Evolutionary conservation across 2,797 vertebrate genomes (phyloP).

Genomic region (Notolepis coatsorum): DNA sequence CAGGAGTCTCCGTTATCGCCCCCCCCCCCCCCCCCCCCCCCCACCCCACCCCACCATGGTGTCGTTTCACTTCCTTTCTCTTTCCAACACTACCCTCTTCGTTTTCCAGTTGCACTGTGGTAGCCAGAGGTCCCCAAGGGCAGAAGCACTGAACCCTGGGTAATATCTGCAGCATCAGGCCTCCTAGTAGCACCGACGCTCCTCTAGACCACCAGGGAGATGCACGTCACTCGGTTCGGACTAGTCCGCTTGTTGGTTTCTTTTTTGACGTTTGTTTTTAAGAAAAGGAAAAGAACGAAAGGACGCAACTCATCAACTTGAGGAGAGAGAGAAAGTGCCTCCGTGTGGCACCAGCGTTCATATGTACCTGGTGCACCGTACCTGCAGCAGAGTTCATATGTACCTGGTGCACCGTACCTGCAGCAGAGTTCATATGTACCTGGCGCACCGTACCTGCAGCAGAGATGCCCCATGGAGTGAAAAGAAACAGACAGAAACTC

Average conservation of each 20-base stretch:
- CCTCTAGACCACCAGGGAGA: slow-evolving; percentile 18
- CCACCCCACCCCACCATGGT: slow-evolving; percentile 17
- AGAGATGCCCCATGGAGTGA: slow-evolving; percentile 27
- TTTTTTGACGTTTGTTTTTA: not conserved
- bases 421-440: too few species aligned
- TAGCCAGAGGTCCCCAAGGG: slow-evolving; percentile 44
- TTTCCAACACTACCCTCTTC: not conserved
- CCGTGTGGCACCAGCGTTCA: slow-evolving; percentile 18
- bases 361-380: slow-evolving; percentile 43
- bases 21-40: not conserved
- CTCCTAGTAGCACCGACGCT: slow-evolving; percentile 69
- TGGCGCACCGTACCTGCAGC: slow-evolving; percentile 74
- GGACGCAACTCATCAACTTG: not conserved
- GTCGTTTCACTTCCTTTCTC: slow-evolving; percentile 32
- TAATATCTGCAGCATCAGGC: slow-evolving; percentile 42
- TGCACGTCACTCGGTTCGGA: slow-evolving; percentile 4
- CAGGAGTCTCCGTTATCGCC: slow-evolving; percentile 11
- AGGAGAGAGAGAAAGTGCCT: slow-evolving; percentile 21
- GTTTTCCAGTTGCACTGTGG: slow-evolving; percentile 62
- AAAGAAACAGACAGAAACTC: not conserved
- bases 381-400: slow-evolving; percentile 27
- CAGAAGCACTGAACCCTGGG: slow-evolving; percentile 42
- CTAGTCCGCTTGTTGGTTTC: not conserved
- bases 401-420: slow-evolving; percentile 34
- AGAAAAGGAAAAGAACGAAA: not conserved